phyloP scores from a whole-genome alignment of 2,797 vertebrate species.

The Chelidonichthys spinosus region DNA sequence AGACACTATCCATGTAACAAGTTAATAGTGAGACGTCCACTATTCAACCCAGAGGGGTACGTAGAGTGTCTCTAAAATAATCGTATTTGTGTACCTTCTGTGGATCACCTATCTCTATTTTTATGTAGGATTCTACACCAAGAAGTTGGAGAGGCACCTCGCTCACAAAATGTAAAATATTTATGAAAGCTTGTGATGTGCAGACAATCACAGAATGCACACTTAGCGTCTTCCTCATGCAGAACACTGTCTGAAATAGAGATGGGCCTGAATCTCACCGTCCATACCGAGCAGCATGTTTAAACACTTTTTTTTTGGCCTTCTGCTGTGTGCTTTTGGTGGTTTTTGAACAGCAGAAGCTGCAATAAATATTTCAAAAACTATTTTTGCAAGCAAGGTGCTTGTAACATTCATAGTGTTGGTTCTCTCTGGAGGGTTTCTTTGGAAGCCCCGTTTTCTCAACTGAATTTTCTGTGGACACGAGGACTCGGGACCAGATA shows the following conservation, averaged over 20 bases:
- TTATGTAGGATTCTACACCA: not conserved
- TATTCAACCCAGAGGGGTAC: too few species aligned
- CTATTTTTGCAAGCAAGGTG: not conserved
- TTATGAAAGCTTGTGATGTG: not conserved
- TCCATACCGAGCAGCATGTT: not conserved
- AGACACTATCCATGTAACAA: not conserved
- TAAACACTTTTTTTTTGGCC: not conserved
- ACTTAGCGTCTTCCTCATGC: not conserved
- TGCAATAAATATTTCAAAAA: not conserved
- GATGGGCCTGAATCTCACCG: not conserved
- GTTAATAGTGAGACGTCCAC: too few species aligned
- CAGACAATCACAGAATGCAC: conserved; percentile 4
- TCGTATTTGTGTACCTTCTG: too few species aligned
- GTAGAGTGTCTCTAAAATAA: too few species aligned
- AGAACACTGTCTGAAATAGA: not conserved
- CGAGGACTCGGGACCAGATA: not conserved
- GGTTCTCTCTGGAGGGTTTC: not conserved
- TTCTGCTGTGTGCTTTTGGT: not conserved
- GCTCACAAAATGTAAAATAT: not conserved
- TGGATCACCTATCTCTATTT: not conserved
- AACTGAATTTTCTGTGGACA: not conserved
- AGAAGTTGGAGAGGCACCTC: not conserved
- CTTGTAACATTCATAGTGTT: not conserved
- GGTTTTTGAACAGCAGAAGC: conserved; percentile 11
- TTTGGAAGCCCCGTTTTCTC: not conserved